phyloP scores from a whole-genome alignment of 2,888 invertebrate genomes.

The Drosophila niveifrons region DNA sequence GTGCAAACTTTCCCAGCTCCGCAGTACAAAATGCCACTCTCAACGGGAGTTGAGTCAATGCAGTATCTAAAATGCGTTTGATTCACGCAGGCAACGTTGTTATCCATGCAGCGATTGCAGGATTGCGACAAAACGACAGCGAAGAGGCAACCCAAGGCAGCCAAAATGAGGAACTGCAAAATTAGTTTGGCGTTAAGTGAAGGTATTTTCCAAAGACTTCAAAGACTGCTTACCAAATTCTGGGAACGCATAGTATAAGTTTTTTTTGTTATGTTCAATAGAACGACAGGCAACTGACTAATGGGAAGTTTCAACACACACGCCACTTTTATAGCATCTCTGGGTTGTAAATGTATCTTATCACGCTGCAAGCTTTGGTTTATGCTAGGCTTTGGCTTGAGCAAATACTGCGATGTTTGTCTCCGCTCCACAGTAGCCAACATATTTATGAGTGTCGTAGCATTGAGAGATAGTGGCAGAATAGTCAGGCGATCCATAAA shows the following conservation, averaged over 20 bases:
- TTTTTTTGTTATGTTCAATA: slow-evolving; percentile 9
- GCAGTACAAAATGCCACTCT: slow-evolving; percentile 36
- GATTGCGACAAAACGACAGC: slow-evolving; percentile 14
- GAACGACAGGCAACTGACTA: slow-evolving; percentile 42
- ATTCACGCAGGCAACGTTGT: slow-evolving; percentile 68
- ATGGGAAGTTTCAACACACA: slow-evolving; percentile 17
- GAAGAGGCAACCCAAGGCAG: slow-evolving; percentile 21
- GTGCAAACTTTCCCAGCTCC: slow-evolving; percentile 64
- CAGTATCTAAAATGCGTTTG: slow-evolving; percentile 72
- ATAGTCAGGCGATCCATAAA: slow-evolving; percentile 44
- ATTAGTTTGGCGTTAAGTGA: neutral
- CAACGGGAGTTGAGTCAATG: slow-evolving; percentile 15
- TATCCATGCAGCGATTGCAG: slow-evolving; percentile 65
- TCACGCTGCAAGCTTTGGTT: slow-evolving; percentile 32
- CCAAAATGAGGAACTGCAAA: slow-evolving; percentile 38
- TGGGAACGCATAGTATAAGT: slow-evolving; percentile 45
- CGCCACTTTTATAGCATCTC: slow-evolving; percentile 59
- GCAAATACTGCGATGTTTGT: slow-evolving; percentile 21
- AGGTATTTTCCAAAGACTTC: too few species aligned
- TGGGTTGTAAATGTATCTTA: neutral
- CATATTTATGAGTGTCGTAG: slow-evolving; percentile 51
- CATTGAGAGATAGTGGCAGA: slow-evolving; percentile 67
- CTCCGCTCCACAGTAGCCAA: slow-evolving; percentile 46
- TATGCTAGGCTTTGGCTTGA: slow-evolving; percentile 41
- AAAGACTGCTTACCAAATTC: slow-evolving; percentile 48